Evolutionary conservation across 92 coral and sea anemone species (phyloP).

Genomic region (Parazoanthus darwini): DNA sequence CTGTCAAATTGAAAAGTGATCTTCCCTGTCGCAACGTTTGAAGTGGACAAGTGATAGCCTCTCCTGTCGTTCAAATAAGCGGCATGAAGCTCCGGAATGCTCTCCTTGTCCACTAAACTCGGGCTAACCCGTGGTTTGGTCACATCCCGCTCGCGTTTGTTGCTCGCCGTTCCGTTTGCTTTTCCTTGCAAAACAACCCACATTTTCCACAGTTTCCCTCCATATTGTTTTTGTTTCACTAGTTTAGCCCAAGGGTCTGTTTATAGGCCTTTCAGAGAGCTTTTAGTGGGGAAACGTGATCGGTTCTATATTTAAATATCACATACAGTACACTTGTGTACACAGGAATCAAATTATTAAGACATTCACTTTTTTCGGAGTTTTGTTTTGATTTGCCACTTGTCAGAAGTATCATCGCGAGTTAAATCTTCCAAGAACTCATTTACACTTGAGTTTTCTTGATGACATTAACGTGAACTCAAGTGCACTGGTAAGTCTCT

Average conservation of each 20-base stretch:
- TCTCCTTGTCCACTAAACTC: not conserved
- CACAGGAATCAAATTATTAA: conserved; percentile 9
- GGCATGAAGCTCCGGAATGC: conserved; percentile 27
- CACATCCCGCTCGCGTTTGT: not conserved
- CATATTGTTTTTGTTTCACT: not conserved
- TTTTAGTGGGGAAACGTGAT: conserved; percentile 29
- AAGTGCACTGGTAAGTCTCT: conserved; percentile 9
- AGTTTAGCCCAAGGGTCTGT: not conserved
- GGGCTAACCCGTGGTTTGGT: conserved; percentile 17
- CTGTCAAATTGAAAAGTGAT: conserved; percentile 57
- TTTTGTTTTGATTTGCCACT: conserved; percentile 24
- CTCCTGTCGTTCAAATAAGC: conserved; percentile 55
- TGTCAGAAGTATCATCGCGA: conserved; percentile 9
- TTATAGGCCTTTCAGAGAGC: not conserved
- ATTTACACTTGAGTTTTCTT: conserved; percentile 7
- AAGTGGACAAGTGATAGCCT: conserved; percentile 51
- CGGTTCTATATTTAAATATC: not conserved
- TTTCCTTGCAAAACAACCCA: conserved; percentile 22
- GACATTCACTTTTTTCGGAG: not conserved
- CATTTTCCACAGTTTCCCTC: conserved; percentile 38
- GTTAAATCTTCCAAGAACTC: not conserved
- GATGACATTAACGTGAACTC: not conserved
- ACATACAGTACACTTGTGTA: conserved; percentile 25
- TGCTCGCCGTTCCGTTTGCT: conserved; percentile 15
- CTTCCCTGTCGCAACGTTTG: conserved; percentile 65